phyloP scores from a whole-genome alignment of 1,140 invertebrate genomes.

The Drosophila punjabiensis region DNA sequence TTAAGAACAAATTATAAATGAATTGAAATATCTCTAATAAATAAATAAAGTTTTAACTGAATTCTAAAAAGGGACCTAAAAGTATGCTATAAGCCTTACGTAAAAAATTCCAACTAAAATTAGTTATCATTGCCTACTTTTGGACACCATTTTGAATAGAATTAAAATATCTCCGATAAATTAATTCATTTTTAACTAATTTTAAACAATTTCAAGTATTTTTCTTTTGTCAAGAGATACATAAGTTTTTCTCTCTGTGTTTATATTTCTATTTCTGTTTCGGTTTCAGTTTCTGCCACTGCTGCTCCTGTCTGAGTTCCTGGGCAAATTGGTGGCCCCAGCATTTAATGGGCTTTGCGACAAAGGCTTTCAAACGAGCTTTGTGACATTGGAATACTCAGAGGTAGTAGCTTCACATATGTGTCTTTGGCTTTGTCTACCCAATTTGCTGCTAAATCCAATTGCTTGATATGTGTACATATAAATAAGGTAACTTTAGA shows the following conservation, averaged over 20 bases:
- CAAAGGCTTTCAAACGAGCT: conserved; percentile 52
- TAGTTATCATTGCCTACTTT: not conserved
- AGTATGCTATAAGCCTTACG: not conserved
- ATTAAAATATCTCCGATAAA: not conserved
- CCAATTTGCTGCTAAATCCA: conserved; percentile 49
- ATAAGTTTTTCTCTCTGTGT: not conserved
- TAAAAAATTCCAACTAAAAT: not conserved
- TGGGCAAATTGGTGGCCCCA: conserved; percentile 55
- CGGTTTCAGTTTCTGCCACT: conserved; percentile 28
- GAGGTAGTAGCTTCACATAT: conserved; percentile 8
- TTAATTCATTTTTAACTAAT: too few relatives aligned
- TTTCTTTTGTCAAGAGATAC: not conserved
- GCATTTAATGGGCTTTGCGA: conserved; percentile 72
- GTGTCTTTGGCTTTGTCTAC: conserved; percentile 35
- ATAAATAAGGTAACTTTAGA: conserved; percentile 46
- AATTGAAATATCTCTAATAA: not conserved
- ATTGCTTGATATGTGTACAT: conserved; percentile 45
- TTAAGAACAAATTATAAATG: not conserved
- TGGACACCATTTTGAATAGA: not conserved
- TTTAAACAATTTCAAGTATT: not conserved
- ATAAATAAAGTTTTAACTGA: too few relatives aligned
- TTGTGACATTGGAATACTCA: conserved; percentile 30
- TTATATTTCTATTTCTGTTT: conserved; percentile 45
- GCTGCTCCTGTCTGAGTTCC: conserved; percentile 49
- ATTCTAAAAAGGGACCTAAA: too few relatives aligned